Percentiles rank a stretch among this genome's conserved stretches.
phyloP scores from a whole-genome alignment of 2,888 invertebrate genomes.

The Drosophila kuntzei region DNA sequence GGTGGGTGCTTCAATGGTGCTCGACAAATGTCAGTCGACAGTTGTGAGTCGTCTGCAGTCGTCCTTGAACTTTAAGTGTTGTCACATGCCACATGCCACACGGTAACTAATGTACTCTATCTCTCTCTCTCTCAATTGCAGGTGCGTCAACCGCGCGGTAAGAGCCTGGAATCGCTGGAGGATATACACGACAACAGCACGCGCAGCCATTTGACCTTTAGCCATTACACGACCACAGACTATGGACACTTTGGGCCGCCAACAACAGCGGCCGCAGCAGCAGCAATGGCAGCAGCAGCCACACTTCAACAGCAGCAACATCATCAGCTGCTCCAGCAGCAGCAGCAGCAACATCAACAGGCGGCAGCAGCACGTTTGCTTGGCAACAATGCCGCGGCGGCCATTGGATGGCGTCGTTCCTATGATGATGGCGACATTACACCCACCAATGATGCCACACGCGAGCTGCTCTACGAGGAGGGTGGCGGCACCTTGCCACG shows the following conservation, averaged over 20 bases:
- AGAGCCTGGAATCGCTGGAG: conserved; percentile 93
- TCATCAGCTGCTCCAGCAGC: conserved; percentile 65
- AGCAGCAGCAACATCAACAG: conserved; percentile 69
- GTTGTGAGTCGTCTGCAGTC: conserved; percentile 18
- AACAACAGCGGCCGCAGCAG: conserved; percentile 63
- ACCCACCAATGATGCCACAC: conserved; percentile 91
- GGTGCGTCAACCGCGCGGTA: conserved; percentile 93
- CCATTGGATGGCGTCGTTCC: conserved; percentile 89
- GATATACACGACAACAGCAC: conserved; percentile 89
- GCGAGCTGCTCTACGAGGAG: conserved; percentile 86
- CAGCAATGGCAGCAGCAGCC: conserved; percentile 50
- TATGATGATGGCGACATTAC: conserved; percentile 97
- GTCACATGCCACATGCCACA: conserved; percentile 11
- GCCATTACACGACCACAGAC: conserved; percentile 85
- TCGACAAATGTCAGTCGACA: conserved; percentile 36
- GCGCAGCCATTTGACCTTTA: conserved; percentile 86
- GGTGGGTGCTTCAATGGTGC: conserved; percentile 71
- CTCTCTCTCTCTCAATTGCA: conserved; percentile 72
- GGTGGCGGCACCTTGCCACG: conserved; percentile 95
- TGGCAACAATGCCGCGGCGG: conserved; percentile 83
- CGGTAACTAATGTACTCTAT: conserved; percentile 18
- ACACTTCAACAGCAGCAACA: conserved; percentile 55
- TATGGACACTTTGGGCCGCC: conserved; percentile 84
- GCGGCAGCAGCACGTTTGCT: conserved; percentile 71
- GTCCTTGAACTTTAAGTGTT: conserved; percentile 70